Conservation (phyloP, 2,888 invertebrate genomes). For the Meandrusa payeni region DNA sequence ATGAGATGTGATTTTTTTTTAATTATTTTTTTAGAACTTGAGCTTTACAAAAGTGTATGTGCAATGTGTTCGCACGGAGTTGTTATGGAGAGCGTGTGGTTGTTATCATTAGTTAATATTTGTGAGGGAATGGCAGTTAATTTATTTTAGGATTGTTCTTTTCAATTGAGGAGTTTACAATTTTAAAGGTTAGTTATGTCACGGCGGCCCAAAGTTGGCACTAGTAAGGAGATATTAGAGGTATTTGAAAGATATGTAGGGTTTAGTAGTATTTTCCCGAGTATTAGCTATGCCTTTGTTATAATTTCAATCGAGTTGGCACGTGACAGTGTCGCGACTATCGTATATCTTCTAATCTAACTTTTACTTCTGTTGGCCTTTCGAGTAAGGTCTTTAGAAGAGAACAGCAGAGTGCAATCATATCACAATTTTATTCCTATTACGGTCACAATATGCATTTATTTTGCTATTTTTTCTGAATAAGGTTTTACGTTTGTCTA, state of each 20-base stretch:
- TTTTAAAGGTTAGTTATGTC: no score
- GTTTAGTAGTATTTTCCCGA: conserved; percentile 5
- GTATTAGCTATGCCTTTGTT: conserved; percentile 2
- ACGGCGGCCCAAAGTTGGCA: not conserved
- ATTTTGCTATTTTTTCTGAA: conserved; percentile 6
- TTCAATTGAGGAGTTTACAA: conserved; percentile 25
- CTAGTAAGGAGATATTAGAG: no score
- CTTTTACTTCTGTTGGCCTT: not conserved
- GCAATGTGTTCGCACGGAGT: conserved; percentile 53
- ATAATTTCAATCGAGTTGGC: not conserved
- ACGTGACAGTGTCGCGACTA: not conserved
- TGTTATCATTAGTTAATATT: conserved; percentile 53
- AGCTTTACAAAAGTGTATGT: conserved; percentile 75
- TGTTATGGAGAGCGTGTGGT: conserved; percentile 48
- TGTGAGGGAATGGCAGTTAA: conserved; percentile 29
- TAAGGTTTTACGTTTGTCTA: conserved; percentile 12
- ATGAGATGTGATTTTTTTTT: conserved; percentile 77
- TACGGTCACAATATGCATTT: conserved; percentile 18
- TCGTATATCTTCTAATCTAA: not conserved
- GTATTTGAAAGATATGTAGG: not conserved
- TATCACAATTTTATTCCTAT: conserved; percentile 16
- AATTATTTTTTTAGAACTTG: conserved; percentile 64
- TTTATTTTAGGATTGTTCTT: conserved; percentile 31
- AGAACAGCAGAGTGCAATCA: conserved; percentile 6
- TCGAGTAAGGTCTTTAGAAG: not conserved